These are phyloP conservation scores for Tridacna crocea DNA, from an alignment of 2,888 invertebrate species.

Conservation along the genomic window DNA sequence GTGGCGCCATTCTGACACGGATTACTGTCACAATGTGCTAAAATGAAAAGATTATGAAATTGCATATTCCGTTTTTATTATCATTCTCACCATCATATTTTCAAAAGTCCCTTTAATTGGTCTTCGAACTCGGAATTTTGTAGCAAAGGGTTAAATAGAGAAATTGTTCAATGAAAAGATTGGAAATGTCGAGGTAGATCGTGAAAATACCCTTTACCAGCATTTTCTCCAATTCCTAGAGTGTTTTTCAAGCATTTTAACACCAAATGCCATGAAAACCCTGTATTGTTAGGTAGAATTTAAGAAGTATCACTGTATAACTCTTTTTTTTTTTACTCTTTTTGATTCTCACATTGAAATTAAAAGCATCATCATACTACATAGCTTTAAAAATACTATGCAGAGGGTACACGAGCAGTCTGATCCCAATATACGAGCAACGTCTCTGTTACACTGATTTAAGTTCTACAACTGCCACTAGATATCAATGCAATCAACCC, in stretches of 20 bases:
- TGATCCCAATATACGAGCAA: background rate
- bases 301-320: background rate
- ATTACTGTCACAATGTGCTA: constrained; percentile 11
- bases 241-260: background rate
- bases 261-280: background rate
- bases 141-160: no score
- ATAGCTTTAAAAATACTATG: background rate
- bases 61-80: no score
- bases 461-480: no score
- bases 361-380: no score
- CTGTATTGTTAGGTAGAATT: background rate
- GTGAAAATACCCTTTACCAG: background rate
- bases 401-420: background rate
- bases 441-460: no score
- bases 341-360: background rate
- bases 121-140: no score
- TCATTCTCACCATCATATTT: no score
- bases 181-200: background rate
- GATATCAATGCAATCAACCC: no score
- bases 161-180: no score
- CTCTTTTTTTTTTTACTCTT: background rate
- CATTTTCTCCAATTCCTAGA: background rate
- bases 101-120: no score
- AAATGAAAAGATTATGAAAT: background rate
- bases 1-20: background rate